Evolutionary conservation across 1,140 invertebrate species (phyloP), one percentile per base, ranked within the genome.

Genomic region (Dinoponera quadriceps): DNA sequence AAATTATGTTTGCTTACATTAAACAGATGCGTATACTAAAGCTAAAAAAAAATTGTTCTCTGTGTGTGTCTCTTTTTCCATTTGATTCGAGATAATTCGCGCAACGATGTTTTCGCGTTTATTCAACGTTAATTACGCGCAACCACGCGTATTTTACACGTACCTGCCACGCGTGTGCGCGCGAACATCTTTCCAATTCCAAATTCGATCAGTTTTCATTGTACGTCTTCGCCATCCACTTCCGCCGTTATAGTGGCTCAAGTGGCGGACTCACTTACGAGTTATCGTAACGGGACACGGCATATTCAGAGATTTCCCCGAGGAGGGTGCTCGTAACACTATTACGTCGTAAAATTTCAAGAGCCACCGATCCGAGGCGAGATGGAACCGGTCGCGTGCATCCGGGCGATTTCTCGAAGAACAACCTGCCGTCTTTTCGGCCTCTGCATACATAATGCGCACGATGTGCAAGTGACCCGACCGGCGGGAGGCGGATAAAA

Each of bases 311-410:
- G 86, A 89, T 89, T 89, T 89, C 86, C 86, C 84, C 27, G 44
- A 84, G 86, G 84, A 89, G 77, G 74, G 82, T 85, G 82, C 78
- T 86, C 74, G 77, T 88, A 86, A 88, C 80, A 74, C 82, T 83
- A 86, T 88, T 89, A 89, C 73, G 68, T 88, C 84, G 81, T 89
- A 86, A 88, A 86, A 89, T 88, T 84, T 88, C 85, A 80, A 86
- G 80, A 69, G 65, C 77, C 77, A 63, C 84, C 78, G 68, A 84
- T 87, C 77, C 75, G 60, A 80, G 71, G 27, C 71, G 49, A 82
- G 57, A 65, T 71, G 57, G 13, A 29, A 55, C 14, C 57, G 55
- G 57, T 82, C 44, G 55, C 27, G 78, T 60, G 55, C 38, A 22
- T 72, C 20, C 55, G 16, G 20, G 20, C 44, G 57, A 74, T 49